Percentiles rank a stretch among this genome's conserved stretches.
phyloP scores from a whole-genome alignment of 2,113 vertebrate genomes.

The Xiphorhynchus elegans region DNA sequence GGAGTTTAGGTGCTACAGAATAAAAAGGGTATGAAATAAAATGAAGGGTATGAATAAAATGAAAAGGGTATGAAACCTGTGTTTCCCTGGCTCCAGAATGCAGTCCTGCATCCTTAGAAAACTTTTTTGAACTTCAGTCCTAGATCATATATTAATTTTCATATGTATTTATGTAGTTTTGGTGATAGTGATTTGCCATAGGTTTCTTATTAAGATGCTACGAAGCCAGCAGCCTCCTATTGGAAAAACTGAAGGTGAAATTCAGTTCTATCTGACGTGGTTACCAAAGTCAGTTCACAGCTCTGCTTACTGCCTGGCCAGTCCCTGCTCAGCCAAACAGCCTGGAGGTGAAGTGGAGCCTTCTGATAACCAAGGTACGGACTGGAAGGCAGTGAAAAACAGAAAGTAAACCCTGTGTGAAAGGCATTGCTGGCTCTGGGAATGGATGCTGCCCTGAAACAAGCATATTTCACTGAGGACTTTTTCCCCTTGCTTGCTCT shows the following conservation, averaged over 20 bases:
- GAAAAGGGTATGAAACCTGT: not conserved
- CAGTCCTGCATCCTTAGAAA: not conserved
- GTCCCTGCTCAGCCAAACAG: not conserved
- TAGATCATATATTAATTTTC: accelerated
- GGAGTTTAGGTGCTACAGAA: not conserved
- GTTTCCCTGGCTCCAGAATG: not conserved
- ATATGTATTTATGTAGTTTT: accelerated
- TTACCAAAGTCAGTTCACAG: not conserved
- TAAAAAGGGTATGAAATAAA: not conserved
- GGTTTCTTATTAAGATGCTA: not conserved
- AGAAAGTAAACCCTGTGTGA: not conserved
- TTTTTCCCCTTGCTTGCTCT: accelerated
- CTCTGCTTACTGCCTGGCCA: not conserved
- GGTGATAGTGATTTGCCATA: not conserved
- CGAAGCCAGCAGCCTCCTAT: not conserved
- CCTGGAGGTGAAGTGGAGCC: accelerated
- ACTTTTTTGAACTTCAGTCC: not conserved
- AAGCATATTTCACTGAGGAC: not conserved
- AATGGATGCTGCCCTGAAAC: not conserved
- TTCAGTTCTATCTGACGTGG: not conserved
- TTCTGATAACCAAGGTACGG: not conserved
- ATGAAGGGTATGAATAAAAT: not conserved
- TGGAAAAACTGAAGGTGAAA: not conserved
- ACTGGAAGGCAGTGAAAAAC: not conserved
- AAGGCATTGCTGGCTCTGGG: not conserved